Base-by-base conservation (phyloP, 2,888 invertebrate species). In the Alcis repandata region DNA sequence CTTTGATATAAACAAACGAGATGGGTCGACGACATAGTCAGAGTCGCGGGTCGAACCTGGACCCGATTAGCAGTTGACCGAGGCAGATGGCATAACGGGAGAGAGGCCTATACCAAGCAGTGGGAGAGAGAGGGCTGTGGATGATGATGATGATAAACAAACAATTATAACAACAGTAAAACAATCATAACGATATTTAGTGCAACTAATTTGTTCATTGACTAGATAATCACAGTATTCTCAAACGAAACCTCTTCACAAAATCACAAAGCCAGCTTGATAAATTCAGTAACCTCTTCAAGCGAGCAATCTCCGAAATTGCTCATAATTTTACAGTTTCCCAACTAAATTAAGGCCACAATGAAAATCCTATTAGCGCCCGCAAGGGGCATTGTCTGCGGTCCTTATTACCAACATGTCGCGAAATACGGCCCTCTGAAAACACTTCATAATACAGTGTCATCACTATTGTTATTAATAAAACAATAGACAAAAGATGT, bases 401-500 rank as follows among this genome's bases (percentile, higher is more conserved):
- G 27, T 46, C 52, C 22, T 32, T 58, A 36, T 58, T 38, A 49
- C 13, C 7, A 4, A 45, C 43, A 32, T 59, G 54, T 49, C 49
- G 59, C 59, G 17, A 56, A 63, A 64, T 27, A 36, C 8, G 51
- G 48, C 40, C 41, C 60, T 46, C 46, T 49, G 41, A 38, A n/a
- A 59, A 52, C 36, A 60, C 41, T 59, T 41, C 15, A 59, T 62
- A 63, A 48, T 46, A 58, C 48, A 61, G 51, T 70, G 66, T 68
- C 70, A 51, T 56, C 69, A 72, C 46, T 54, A 72, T 72, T 72
- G 72, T 72, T 67, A 52, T 60, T 68, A 66, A 56, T 68, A 69
- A 72, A 72, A 72, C 72, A 72, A 72, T 72, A 67, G 49, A 71
- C 59, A 69, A 64, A 67, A 67, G 63, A 61, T 69, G 63, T 63